Evolutionary conservation across 2,113 vertebrate species (phyloP).

Genomic region (Electrona antarctica): DNA sequence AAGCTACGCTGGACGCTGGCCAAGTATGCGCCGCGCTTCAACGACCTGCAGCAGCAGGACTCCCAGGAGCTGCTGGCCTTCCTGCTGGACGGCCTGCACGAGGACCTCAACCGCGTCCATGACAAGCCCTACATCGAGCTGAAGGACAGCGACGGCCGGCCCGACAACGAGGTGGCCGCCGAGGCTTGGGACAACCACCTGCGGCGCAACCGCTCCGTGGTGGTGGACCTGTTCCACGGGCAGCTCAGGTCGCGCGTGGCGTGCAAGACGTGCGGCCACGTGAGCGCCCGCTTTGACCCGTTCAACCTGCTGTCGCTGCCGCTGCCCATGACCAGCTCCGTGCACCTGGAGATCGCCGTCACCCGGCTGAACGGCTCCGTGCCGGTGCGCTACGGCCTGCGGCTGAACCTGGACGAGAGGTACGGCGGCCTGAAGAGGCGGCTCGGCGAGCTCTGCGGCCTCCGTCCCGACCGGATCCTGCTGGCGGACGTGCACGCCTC

Average conservation of each 20-base stretch:
- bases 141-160: conserved; percentile 95
- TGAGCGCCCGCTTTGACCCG: conserved; percentile 97
- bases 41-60: conserved; percentile 98
- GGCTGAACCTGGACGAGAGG: conserved; percentile 97
- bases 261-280: conserved; percentile 97
- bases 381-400: conserved; percentile 90
- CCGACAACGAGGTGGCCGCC: conserved; percentile 95
- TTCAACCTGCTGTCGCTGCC: conserved; percentile 98
- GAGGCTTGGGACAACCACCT: conserved; percentile 99
- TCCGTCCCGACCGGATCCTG: conserved; percentile 96
- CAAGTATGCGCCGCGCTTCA: conserved; percentile 97
- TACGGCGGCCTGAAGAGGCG: conserved; percentile 96
- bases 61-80: conserved; percentile 97
- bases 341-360: conserved; percentile 97
- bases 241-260: conserved; percentile 98
- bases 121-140: conserved; percentile 98
- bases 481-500: conserved; percentile 94
- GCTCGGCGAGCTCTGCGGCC: conserved; percentile 90
- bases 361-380: conserved; percentile 96
- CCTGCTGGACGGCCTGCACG: conserved; percentile 95
- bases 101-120: conserved; percentile 96
- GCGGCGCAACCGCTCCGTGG: conserved; percentile 95
- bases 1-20: conserved; percentile 99
- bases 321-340: conserved; percentile 98
- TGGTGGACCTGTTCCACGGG: conserved; percentile 97